A percentile compares a stretch with the other conserved stretches of the same genome.
Conservation (phyloP, 2,113 vertebrate genomes). For the Corythaixoides concolor region DNA sequence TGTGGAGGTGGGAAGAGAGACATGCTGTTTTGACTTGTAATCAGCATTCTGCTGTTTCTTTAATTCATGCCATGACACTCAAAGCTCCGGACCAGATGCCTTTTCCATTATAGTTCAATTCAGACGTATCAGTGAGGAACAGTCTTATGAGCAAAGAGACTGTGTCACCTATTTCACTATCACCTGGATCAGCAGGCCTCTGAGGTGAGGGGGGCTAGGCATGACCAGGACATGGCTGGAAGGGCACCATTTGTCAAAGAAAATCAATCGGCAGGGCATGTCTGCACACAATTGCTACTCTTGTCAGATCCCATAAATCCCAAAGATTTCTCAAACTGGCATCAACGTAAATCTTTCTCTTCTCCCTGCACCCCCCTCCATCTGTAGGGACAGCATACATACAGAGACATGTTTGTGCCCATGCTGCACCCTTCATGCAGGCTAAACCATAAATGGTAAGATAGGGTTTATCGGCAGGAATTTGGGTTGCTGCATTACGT, state of each 20-base stretch:
- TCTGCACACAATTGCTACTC: not conserved
- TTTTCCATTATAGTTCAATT: not conserved
- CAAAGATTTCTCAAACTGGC: not conserved
- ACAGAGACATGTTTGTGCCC: not conserved
- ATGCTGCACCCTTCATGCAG: not conserved
- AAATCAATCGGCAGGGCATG: not conserved
- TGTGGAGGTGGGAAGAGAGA: not conserved
- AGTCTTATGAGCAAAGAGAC: not conserved
- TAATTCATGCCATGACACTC: not conserved
- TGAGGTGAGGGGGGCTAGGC: not conserved
- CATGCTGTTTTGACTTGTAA: not conserved
- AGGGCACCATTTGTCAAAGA: conserved; percentile 11
- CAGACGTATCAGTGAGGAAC: not conserved
- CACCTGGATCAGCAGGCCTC: not conserved
- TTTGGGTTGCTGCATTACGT: not conserved
- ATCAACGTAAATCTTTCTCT: not conserved
- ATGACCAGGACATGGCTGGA: not conserved
- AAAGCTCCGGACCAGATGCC: not conserved
- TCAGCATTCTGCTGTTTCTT: not conserved
- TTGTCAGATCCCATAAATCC: not conserved
- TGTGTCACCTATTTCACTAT: not conserved
- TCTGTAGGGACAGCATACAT: not conserved
- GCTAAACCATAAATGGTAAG: not conserved
- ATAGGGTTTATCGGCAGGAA: not conserved
- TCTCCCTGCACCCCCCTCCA: not conserved